These are phyloP conservation scores for Nymphalis polychloros DNA, from an alignment of 2,888 invertebrate species.

Conservation along the genomic window DNA sequence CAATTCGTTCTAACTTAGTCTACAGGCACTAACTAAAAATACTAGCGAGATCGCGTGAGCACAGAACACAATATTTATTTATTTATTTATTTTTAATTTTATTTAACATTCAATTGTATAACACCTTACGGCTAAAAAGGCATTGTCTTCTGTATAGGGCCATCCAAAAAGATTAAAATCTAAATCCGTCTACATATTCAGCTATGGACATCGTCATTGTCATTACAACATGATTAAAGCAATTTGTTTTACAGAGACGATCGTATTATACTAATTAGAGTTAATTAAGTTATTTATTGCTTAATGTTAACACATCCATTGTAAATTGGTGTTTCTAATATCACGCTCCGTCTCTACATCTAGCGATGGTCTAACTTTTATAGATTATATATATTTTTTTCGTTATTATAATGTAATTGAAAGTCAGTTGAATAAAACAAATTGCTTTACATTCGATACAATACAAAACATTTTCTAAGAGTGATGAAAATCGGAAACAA, in stretches of 20 bases:
- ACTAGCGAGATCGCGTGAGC: constrained; percentile 81
- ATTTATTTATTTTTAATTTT: constrained; percentile 10
- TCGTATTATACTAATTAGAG: constrained; percentile 1
- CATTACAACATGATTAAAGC: constrained; percentile 15
- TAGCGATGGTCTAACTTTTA: no score
- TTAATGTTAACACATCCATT: background rate
- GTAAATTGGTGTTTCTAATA: no score
- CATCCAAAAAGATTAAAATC: constrained; percentile 54
- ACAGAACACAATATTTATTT: constrained; percentile 69
- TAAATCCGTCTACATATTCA: constrained; percentile 47
- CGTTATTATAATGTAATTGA: background rate
- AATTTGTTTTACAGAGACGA: constrained; percentile 20
- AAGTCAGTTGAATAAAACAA: constrained; percentile 23
- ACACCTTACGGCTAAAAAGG: constrained; percentile 71
- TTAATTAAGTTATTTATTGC: constrained; percentile 10
- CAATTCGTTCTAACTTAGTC: constrained; percentile 74
- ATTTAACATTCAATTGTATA: constrained; percentile 47
- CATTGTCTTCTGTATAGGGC: constrained; percentile 68
- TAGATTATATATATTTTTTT: no score
- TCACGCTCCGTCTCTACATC: no score
- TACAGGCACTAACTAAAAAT: constrained; percentile 78
- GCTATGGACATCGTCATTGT: constrained; percentile 45
- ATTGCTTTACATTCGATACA: constrained; percentile 17
- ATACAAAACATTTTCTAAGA: constrained; percentile 9
- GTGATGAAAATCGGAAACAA: constrained; percentile 17